Evolutionary conservation across 30 jellyfish, hydroid and myxozoan species (phyloP).

Genomic region (Catostylus mosaicus): DNA sequence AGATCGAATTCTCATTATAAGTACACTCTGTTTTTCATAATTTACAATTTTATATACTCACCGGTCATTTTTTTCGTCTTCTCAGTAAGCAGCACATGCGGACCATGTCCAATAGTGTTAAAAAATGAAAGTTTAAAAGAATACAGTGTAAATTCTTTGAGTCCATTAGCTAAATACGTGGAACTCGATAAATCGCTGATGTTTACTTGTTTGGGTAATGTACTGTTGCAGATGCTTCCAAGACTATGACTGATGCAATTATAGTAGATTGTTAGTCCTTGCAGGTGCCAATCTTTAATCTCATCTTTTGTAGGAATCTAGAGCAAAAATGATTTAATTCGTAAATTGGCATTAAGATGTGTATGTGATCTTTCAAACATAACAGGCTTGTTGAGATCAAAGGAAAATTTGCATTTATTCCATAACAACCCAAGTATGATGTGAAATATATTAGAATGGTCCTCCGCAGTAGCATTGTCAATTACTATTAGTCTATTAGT

Average conservation of each 20-base stretch:
- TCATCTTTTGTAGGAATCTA: conserved; percentile 13
- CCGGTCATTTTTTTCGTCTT: too few relatives aligned
- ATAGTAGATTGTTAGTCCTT: conserved; percentile 10
- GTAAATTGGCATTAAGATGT: not conserved
- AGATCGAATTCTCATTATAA: too few relatives aligned
- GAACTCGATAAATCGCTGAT: not conserved
- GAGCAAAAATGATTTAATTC: not conserved
- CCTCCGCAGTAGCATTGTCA: too few relatives aligned
- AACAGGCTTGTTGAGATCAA: too few relatives aligned
- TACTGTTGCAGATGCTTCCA: not conserved
- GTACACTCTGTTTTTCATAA: too few relatives aligned
- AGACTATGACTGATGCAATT: conserved; percentile 4
- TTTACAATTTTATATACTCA: too few relatives aligned
- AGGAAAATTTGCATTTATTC: too few relatives aligned
- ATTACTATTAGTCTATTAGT: too few relatives aligned
- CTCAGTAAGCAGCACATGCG: not conserved
- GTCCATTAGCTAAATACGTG: not conserved
- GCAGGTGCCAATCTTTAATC: conserved; percentile 28
- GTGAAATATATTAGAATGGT: too few relatives aligned
- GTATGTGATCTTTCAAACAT: too few relatives aligned
- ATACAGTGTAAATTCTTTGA: conserved; percentile 39
- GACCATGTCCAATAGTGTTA: conserved; percentile 30
- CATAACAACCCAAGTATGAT: too few relatives aligned
- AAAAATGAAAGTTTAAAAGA: conserved; percentile 9
- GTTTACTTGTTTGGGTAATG: not conserved